These are phyloP conservation scores for Pandion haliaetus DNA, from an alignment of 2,113 vertebrate genomes.

Conservation along the genomic window DNA sequence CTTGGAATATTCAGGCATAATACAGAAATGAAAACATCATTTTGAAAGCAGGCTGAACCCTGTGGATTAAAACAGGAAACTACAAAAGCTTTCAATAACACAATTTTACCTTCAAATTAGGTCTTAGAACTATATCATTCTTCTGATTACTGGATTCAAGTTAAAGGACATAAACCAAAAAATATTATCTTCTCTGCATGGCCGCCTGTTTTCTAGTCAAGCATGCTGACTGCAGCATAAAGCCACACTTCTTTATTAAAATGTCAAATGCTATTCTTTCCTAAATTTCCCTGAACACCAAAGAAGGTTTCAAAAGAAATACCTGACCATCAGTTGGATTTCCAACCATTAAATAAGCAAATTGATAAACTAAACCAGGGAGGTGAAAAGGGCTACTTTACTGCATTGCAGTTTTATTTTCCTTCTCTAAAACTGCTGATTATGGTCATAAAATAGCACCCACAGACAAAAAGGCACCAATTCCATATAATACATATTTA, in stretches of 20 bases:
- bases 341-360: constrained; percentile 24
- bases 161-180: constrained; percentile 20
- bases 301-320: constrained; percentile 39
- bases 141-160: constrained; percentile 49
- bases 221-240: constrained; percentile 53
- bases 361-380: not conserved
- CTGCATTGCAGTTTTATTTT: not conserved
- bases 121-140: constrained; percentile 30
- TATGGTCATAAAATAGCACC: not conserved
- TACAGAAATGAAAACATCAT: not conserved
- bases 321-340: constrained; percentile 9
- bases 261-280: constrained; percentile 53
- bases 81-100: constrained; percentile 33
- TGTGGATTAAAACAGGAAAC: constrained; percentile 5
- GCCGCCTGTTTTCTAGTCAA: constrained; percentile 38
- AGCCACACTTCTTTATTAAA: constrained; percentile 61
- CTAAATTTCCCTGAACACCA: constrained; percentile 45
- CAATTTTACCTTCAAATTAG: constrained; percentile 50
- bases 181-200: constrained; percentile 32
- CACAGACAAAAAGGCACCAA: not conserved
- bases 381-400: not conserved
- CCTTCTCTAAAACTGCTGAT: not conserved
- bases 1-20: not conserved
- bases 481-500: not conserved
- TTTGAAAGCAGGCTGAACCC: not conserved